These are phyloP conservation scores for Kuschelorhynchus macadamiae DNA, from an alignment of 2,888 invertebrate species.

Conservation along the genomic window DNA sequence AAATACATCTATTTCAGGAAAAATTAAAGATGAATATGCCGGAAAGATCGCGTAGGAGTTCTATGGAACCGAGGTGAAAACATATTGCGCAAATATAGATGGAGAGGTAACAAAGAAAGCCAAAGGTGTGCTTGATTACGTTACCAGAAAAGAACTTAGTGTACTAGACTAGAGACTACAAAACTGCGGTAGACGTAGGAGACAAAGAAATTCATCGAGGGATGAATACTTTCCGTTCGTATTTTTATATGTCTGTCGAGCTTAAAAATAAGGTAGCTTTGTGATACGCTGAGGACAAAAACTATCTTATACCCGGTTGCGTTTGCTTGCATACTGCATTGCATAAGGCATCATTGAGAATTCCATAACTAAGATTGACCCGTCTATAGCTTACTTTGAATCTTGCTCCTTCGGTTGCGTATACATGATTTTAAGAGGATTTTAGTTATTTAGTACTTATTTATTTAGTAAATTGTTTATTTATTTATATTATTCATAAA, in stretches of 20 bases:
- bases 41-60: slow-evolving; percentile 24
- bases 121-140: slow-evolving; percentile 17
- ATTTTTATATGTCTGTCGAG: slow-evolving; percentile 8
- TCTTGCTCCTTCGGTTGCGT: too few relatives aligned
- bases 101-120: slow-evolving; percentile 27
- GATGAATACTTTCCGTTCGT: slow-evolving; percentile 2
- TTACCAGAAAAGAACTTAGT: slow-evolving; percentile 7
- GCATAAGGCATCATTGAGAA: too few relatives aligned
- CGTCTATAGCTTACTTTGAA: too few relatives aligned
- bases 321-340: too few relatives aligned
- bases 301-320: too few relatives aligned
- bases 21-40: slow-evolving; percentile 25
- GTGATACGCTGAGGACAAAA: background rate
- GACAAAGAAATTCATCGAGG: background rate
- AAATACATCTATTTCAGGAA: slow-evolving; percentile 25
- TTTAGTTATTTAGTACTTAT: too few relatives aligned
- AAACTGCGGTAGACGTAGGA: background rate
- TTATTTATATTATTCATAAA: too few relatives aligned
- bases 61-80: slow-evolving; percentile 32
- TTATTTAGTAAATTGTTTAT: too few relatives aligned
- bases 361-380: too few relatives aligned
- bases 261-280: slow-evolving; percentile 14
- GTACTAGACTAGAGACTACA: background rate
- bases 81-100: slow-evolving; percentile 29
- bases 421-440: too few relatives aligned